Percentiles rank a stretch among this genome's conserved stretches.
These are phyloP conservation scores for Harpagifer antarcticus DNA, from an alignment of 2,797 vertebrate genomes.

Conservation along the genomic window DNA sequence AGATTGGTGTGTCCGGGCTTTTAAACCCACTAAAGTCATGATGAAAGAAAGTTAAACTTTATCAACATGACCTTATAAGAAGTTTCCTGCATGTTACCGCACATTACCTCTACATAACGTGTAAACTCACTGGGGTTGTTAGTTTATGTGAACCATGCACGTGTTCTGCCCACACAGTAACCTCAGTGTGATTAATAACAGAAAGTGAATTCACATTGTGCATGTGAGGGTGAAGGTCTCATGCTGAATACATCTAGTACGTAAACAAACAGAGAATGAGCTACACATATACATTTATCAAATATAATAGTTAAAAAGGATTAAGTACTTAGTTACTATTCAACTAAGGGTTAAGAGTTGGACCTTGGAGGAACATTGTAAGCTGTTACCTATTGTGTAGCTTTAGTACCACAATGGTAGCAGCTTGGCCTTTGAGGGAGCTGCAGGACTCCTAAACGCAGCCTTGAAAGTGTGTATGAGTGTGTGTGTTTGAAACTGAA, in stretches of 20 bases:
- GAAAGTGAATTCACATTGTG: background rate
- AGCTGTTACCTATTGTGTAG: conserved; percentile 60
- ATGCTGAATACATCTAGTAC: background rate
- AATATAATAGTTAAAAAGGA: conserved; percentile 6
- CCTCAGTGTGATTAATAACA: background rate
- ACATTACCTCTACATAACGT: background rate
- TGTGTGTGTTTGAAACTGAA: conserved; percentile 44
- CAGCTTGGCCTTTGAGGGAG: conserved; percentile 79
- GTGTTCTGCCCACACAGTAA: background rate
- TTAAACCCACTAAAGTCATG: background rate
- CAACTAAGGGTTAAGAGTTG: conserved; percentile 18
- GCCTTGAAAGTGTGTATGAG: conserved; percentile 68
- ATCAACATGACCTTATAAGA: background rate
- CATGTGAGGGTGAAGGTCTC: conserved; percentile 1
- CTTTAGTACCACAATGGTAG: conserved; percentile 54
- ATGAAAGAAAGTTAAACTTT: background rate
- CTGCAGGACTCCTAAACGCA: conserved; percentile 73
- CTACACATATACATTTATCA: background rate
- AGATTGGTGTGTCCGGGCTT: too few relatives aligned
- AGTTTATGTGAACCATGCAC: background rate
- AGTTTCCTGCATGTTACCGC: background rate
- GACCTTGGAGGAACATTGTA: conserved; percentile 48
- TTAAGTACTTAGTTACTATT: background rate
- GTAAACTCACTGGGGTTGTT: background rate
- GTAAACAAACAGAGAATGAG: background rate